Conservation (phyloP, 2,888 invertebrate species). For the Bedellia somnulentella region DNA sequence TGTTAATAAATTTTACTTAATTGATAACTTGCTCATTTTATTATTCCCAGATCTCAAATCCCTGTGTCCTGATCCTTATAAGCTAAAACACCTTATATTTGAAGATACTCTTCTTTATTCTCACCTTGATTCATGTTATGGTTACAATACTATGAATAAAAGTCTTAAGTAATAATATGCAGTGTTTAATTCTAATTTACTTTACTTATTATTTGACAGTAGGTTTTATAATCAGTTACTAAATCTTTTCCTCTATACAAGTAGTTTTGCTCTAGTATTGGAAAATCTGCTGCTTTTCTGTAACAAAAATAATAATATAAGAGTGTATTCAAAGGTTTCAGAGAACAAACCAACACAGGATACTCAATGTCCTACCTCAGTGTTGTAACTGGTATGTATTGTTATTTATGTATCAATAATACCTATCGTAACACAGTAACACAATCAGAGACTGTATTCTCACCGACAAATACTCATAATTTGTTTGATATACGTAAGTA, state of each 20-base stretch:
- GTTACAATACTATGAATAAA: background rate
- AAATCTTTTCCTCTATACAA: conserved; percentile 45
- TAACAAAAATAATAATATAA: conserved; percentile 13
- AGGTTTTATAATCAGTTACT: conserved; percentile 46
- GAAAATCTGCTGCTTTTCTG: conserved; percentile 30
- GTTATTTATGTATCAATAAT: too few species aligned
- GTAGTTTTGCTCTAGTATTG: conserved; percentile 29
- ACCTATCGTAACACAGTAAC: background rate
- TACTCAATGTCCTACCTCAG: too few species aligned
- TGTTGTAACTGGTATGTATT: too few species aligned
- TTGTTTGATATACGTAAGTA: too few species aligned
- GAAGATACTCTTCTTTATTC: background rate
- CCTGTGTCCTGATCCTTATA: conserved; percentile 19
- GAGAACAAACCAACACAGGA: background rate
- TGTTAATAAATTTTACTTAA: conserved; percentile 2
- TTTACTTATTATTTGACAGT: conserved; percentile 30
- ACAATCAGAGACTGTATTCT: too few species aligned
- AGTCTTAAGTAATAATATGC: background rate
- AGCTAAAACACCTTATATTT: background rate
- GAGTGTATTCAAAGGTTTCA: conserved; percentile 6
- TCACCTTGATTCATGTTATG: background rate
- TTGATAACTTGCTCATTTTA: conserved; percentile 24
- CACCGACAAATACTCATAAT: background rate
- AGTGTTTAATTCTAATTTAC: background rate
- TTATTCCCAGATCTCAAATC: conserved; percentile 46